Evolutionary conservation across 2,113 vertebrate genomes (phyloP), one percentile per base, ranked within the genome.

Genomic region (Zosterops japonicus): DNA sequence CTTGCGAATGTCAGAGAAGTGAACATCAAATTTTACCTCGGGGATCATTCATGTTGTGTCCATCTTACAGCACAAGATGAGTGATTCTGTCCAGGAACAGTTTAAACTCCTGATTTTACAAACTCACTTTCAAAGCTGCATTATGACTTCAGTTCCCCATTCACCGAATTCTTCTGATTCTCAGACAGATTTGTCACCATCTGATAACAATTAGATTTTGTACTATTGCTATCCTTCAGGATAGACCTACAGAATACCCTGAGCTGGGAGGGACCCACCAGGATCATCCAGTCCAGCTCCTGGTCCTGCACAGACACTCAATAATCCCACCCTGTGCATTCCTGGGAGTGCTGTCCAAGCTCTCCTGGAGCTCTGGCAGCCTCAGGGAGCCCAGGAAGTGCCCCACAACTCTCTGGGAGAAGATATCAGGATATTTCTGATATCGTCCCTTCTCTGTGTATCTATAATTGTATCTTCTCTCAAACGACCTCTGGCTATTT

Each of bases 321-420:
- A 9, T 24, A 83, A 55, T 2, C 55, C n/a, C 47, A 68, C 13
- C 53, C 61, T 53, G 53, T 1, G 5, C 42, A 57, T 24, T 31
- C 46, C 87, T 60, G 31, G 16, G 0, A 36, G n/a, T 0, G 0
- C 0, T 47, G 16, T 11, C 21, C 61, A 31, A 61, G 6, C 0
- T 0, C 29, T 69, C 29, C 47, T 20, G 25, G 29, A 61, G 79
- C 47, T 83, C 63, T 83, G 87, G 18, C 21, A 83, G 41, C 87
- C 55, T 55, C 1, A 1, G 28, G 35, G 47, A 76, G 21, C 47
- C n/a, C 27, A 29, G 2, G 4, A n/a, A 47, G 29, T 60, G 29
- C 39, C 39, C 14, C 22, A 57, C 8, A 70, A 11, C 41, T 20
- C n/a, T 31, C 55, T 41, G 39, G 17, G 44, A 9, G 4, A 55